Evolutionary conservation across 2,888 invertebrate species (phyloP), one percentile per base, ranked within the genome.

Genomic region (Eupithecia tripunctaria): DNA sequence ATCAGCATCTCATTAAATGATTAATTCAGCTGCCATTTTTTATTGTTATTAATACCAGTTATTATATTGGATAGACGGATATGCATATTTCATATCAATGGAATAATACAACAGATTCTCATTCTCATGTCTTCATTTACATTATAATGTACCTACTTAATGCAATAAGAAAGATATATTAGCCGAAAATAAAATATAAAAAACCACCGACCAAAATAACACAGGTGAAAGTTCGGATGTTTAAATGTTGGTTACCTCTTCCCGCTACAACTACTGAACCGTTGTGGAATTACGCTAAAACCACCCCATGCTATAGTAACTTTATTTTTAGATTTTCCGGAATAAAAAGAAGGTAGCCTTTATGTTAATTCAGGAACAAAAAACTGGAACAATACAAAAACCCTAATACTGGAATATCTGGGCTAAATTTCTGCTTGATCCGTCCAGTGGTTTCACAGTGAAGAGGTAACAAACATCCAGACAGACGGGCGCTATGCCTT

Each of bases 1-100:
- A 36, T 63, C n/a, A 63, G 32, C 36, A 63, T 32, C 62, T 36
- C 62, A 63, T 21, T 36, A n/a, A n/a, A 25, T 7, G 18, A 60
- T 29, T 29, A 29, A 32, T 32, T 36, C 56, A 56, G 25, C 25
- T 56, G 25, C 25, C 25, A 25, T 25, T 47, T 47, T 1, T 47
- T 47, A 47, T 47, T 47, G n/a, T 47, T 1, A n/a, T n/a, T 47
- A 18, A 47, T 47, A n/a, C 1, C 18, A n/a, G 47, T 47, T n/a
- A 47, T 47, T 47, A n/a, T 47, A 47, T 47, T 47, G 5, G n/a
- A 47, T 8, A 47, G 47, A 47, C 47, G 1, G n/a, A n/a, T 47
- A 47, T 47, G 47, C 47, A 47, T 47, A 21, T 51, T 10, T 51
- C 3, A 21, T 21, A 12, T 21, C 10, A 10, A 21, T 4, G 21